Conservation (phyloP, 2,888 invertebrate genomes). For the Sycophila texana region DNA sequence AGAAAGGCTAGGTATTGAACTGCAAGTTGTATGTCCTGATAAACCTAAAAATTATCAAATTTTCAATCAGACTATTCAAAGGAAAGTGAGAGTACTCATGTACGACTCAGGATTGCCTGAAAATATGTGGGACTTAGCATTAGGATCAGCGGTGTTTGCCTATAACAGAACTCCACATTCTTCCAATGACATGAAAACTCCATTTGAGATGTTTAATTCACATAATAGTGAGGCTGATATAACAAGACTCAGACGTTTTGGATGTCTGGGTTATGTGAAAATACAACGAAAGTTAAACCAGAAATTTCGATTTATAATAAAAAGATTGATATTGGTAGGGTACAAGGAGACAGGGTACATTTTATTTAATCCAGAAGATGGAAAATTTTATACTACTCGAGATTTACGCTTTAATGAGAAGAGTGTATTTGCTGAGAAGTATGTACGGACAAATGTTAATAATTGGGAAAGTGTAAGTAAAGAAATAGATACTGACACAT, state of each 20-base stretch:
- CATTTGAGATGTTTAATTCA: no score
- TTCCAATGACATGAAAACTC: no score
- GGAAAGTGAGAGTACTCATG: no score
- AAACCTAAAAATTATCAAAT: background rate
- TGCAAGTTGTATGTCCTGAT: background rate
- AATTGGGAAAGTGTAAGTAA: conserved; percentile 1
- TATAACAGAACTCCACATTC: no score
- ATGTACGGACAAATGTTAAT: background rate
- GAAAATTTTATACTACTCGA: conserved; percentile 4
- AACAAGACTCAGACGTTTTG: no score
- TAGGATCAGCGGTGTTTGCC: no score
- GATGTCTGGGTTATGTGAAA: background rate
- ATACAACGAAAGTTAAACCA: background rate
- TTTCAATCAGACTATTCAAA: no score
- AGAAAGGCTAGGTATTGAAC: background rate
- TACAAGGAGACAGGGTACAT: background rate
- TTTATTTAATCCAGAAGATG: background rate
- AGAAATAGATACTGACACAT: conserved; percentile 17
- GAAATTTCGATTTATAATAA: background rate
- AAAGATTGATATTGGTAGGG: background rate
- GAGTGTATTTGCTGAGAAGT: background rate
- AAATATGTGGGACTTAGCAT: no score
- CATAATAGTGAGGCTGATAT: no score
- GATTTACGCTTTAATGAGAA: background rate
- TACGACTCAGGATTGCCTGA: no score